These are phyloP conservation scores for Nesidiocoris tenuis DNA, from an alignment of 2,888 invertebrate genomes.

Conservation along the genomic window DNA sequence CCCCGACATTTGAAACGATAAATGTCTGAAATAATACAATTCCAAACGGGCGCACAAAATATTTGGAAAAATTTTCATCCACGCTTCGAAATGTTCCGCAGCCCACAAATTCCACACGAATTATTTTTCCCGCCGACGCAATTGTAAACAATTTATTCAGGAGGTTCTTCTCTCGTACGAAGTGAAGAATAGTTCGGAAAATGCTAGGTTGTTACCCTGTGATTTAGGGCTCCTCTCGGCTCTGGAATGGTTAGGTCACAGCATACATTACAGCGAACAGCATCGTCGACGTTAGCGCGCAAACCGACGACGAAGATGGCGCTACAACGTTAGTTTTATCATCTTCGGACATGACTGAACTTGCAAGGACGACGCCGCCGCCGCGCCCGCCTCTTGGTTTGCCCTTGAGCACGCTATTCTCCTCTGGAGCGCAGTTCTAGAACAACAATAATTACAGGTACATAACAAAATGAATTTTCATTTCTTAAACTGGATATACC, in stretches of 20 bases:
- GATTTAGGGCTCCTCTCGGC: neutral
- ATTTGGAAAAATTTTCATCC: neutral
- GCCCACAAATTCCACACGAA: neutral
- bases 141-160: neutral
- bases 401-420: slow-evolving; percentile 54
- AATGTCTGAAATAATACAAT: neutral
- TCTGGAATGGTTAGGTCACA: slow-evolving; percentile 18
- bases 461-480: neutral
- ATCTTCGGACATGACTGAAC: slow-evolving; percentile 68
- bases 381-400: slow-evolving; percentile 54
- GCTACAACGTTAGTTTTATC: slow-evolving; percentile 50
- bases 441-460: slow-evolving; percentile 2
- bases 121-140: neutral
- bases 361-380: slow-evolving; percentile 65
- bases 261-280: slow-evolving; percentile 27
- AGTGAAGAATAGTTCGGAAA: neutral
- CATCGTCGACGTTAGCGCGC: slow-evolving; percentile 11
- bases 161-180: neutral
- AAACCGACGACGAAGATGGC: neutral
- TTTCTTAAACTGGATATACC: too few relatives aligned
- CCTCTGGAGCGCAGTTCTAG: slow-evolving; percentile 59
- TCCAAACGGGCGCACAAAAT: neutral
- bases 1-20: neutral
- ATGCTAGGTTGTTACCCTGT: neutral
- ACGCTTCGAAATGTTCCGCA: neutral